These are phyloP conservation scores for Hirtodrosophila duncani DNA, from an alignment of 2,888 invertebrate species.

Conservation along the genomic window DNA sequence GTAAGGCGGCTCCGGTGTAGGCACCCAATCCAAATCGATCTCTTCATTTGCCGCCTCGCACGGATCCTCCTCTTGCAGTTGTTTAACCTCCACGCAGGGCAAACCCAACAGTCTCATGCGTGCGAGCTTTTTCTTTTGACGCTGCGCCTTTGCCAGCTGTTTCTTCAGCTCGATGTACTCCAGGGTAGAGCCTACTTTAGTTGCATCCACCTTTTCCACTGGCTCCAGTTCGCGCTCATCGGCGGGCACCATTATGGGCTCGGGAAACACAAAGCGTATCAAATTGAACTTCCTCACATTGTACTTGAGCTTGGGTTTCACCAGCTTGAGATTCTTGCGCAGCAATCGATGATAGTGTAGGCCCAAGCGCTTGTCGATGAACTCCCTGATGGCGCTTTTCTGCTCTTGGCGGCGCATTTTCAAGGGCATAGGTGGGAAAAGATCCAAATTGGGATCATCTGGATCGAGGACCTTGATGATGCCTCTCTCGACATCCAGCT, in stretches of 20 bases:
- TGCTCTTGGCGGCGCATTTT: constrained; percentile 27
- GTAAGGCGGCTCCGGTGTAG: constrained; percentile 44
- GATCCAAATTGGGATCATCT: constrained; percentile 66
- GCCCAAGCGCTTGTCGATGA: constrained; percentile 60
- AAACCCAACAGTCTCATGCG: constrained; percentile 67
- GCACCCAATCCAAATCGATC: constrained; percentile 74
- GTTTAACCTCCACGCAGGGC: constrained; percentile 54
- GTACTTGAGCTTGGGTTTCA: constrained; percentile 66
- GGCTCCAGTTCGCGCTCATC: constrained; percentile 28
- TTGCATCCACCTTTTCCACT: constrained; percentile 31
- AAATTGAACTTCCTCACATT: constrained; percentile 75
- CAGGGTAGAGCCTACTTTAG: constrained; percentile 51
- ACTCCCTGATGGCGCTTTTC: constrained; percentile 55
- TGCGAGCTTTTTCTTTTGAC: constrained; percentile 48
- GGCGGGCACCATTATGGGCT: constrained; percentile 40
- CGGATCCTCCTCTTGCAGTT: constrained; percentile 45
- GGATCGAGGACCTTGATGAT: constrained; percentile 59
- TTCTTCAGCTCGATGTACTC: constrained; percentile 63
- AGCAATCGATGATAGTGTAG: constrained; percentile 67
- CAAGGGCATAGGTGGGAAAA: constrained; percentile 60
- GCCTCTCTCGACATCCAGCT: constrained; percentile 64
- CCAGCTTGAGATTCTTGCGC: constrained; percentile 66
- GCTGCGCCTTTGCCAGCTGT: constrained; percentile 35
- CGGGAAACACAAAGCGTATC: constrained; percentile 70
- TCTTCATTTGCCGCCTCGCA: constrained; percentile 57